These are phyloP conservation scores for Dasysyrphus tricinctus DNA, from an alignment of 2,888 invertebrate genomes.

Conservation along the genomic window DNA sequence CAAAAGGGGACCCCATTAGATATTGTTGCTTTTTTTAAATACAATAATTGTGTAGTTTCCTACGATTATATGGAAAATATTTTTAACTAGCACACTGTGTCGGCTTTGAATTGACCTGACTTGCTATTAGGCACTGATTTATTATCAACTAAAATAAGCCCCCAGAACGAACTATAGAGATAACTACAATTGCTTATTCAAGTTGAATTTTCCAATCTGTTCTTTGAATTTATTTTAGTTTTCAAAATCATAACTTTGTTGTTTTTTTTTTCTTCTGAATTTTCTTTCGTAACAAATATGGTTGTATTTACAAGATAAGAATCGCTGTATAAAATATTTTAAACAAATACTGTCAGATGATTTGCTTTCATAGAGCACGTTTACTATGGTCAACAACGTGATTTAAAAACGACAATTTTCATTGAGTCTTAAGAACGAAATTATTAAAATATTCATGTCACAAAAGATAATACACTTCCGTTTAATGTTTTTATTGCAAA, in stretches of 20 bases:
- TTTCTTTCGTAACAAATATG: conserved; percentile 1
- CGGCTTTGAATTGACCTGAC: conserved; percentile 46
- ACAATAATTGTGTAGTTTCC: conserved; percentile 21
- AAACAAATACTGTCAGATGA: not conserved
- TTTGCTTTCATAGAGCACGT: not conserved
- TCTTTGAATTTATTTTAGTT: not conserved
- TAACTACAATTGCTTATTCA: conserved; percentile 1
- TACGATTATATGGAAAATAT: conserved; percentile 23
- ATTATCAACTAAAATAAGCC: conserved; percentile 24
- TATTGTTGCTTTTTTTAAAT: conserved; percentile 27
- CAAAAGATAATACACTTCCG: too few relatives aligned
- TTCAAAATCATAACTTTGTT: not conserved
- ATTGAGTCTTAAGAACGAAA: not conserved
- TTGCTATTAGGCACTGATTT: conserved; percentile 34
- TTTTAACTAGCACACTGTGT: conserved; percentile 60
- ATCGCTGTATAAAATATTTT: not conserved
- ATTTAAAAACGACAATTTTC: not conserved
- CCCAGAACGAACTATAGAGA: not conserved
- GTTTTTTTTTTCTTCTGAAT: not conserved
- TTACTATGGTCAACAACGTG: not conserved
- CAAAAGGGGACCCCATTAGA: conserved; percentile 23
- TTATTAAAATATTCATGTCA: too few relatives aligned
- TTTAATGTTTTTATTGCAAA: too few relatives aligned
- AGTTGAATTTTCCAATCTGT: conserved; percentile 2
- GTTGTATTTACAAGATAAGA: not conserved